phyloP scores from a whole-genome alignment of 2,113 vertebrate species.

The Mola mola region DNA sequence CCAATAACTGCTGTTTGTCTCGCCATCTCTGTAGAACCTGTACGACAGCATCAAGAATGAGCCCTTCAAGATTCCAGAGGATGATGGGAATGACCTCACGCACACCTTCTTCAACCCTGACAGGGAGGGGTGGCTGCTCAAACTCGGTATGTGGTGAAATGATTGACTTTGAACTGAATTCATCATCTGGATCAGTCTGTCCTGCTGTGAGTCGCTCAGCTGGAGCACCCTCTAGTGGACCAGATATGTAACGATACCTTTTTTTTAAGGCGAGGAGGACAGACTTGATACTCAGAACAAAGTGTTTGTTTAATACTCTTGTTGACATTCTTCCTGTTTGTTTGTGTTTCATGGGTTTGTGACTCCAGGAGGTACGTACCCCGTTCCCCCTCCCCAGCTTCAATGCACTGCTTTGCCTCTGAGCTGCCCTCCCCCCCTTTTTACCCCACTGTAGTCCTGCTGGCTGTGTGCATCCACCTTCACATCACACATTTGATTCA shows the following conservation, averaged over 20 bases:
- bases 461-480: constrained; percentile 6
- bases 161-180: too few species aligned
- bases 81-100: constrained; percentile 96
- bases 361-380: constrained; percentile 97
- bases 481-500: constrained; percentile 3
- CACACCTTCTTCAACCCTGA: constrained; percentile 99
- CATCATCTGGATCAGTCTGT: not conserved
- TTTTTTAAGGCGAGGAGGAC: not conserved
- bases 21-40: constrained; percentile 86
- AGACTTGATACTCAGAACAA: not conserved
- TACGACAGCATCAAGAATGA: constrained; percentile 98
- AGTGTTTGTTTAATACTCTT: constrained; percentile 29
- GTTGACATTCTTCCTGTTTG: constrained; percentile 86
- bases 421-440: constrained; percentile 66
- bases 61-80: constrained; percentile 97
- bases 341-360: constrained; percentile 88
- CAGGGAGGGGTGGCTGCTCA: constrained; percentile 96
- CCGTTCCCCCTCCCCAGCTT: constrained; percentile 32
- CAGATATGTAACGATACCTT: not conserved
- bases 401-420: constrained; percentile 78
- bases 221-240: constrained; percentile 41
- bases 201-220: not conserved
- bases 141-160: constrained; percentile 84
- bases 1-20: too few species aligned
- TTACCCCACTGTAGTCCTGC: too few species aligned